A percentile compares a stretch with the other conserved stretches of the same genome.
These are phyloP conservation scores for Thalassoma bifasciatum DNA, from an alignment of 2,113 vertebrate species.

Conservation along the genomic window DNA sequence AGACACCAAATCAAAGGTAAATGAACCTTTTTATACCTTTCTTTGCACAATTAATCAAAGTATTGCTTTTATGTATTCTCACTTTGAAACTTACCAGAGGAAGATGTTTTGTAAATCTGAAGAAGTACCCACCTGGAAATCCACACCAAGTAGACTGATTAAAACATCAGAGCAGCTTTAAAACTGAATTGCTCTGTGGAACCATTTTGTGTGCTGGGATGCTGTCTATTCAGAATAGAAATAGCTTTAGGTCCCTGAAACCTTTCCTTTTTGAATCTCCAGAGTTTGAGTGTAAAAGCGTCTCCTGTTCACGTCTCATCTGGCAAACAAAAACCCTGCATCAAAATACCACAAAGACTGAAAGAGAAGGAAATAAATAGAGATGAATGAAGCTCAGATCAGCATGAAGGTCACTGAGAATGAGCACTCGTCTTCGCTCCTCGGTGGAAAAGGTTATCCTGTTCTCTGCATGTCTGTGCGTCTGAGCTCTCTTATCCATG, in stretches of 20 bases:
- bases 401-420: constrained; percentile 26
- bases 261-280: background rate
- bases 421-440: background rate
- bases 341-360: background rate
- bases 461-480: background rate
- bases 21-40: too few species aligned
- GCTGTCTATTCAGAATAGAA: constrained; percentile 21
- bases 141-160: too few species aligned
- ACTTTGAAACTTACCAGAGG: too few species aligned
- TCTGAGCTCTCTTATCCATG: background rate
- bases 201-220: background rate
- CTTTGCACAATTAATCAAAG: too few species aligned
- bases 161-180: too few species aligned
- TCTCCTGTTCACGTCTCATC: constrained; percentile 2
- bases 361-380: background rate
- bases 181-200: too few species aligned
- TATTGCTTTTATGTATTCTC: too few species aligned
- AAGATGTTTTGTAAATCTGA: too few species aligned
- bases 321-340: constrained; percentile 21
- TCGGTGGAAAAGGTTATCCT: constrained; percentile 34
- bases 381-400: constrained; percentile 10
- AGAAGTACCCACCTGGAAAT: too few species aligned
- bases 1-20: too few species aligned
- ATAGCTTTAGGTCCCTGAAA: constrained; percentile 9
- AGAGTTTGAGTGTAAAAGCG: constrained; percentile 20